These are phyloP conservation scores for Mizuhopecten yessoensis DNA, from an alignment of 1,140 invertebrate genomes.

Conservation along the genomic window DNA sequence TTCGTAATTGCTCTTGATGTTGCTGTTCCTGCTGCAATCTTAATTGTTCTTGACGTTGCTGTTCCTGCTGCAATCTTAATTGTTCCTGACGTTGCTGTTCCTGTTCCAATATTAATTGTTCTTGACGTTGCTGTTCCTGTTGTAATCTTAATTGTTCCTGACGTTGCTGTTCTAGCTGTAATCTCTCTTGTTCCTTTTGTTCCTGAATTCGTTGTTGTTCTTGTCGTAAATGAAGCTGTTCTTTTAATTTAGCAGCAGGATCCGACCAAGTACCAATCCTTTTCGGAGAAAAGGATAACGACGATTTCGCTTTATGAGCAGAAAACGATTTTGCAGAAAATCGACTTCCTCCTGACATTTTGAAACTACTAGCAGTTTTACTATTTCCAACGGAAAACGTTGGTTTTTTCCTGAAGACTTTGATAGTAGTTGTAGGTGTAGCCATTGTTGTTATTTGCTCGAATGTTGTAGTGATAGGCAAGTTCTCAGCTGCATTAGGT, in stretches of 20 bases:
- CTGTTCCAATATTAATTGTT: not conserved
- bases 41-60: not conserved
- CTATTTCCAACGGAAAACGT: not conserved
- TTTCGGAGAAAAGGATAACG: not conserved
- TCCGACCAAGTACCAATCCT: not conserved
- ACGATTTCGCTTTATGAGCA: not conserved
- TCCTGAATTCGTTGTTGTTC: not conserved
- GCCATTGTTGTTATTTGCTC: not conserved
- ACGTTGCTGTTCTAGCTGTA: not conserved
- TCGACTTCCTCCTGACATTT: not conserved
- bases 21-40: not conserved
- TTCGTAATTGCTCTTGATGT: not conserved
- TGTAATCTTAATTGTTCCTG: not conserved
- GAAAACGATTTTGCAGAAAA: constrained; percentile 11
- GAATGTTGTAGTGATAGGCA: not conserved
- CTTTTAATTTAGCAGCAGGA: not conserved
- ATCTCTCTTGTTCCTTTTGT: not conserved
- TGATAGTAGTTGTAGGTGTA: not conserved
- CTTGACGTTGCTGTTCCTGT: not conserved
- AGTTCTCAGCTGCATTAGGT: not conserved
- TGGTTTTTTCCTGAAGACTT: not conserved
- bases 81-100: not conserved
- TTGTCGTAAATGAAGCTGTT: not conserved
- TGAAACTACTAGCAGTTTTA: not conserved
- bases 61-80: not conserved